Evolutionary conservation across 2,888 invertebrate species (phyloP).

Genomic region (Mythimna lalbum): DNA sequence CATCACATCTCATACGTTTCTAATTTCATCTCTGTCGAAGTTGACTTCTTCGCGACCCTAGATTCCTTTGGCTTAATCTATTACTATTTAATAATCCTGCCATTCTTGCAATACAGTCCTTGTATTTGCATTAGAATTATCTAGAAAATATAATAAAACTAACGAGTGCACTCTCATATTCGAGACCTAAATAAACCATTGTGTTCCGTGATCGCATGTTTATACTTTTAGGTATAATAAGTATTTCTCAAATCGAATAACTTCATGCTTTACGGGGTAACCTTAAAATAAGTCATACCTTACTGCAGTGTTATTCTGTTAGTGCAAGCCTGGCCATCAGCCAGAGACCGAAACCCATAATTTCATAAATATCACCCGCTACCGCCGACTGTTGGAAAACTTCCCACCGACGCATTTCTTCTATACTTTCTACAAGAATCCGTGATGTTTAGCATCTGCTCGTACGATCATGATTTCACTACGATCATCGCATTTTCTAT

Average conservation of each 20-base stretch:
- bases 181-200: too few species aligned
- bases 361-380: slow-evolving; percentile 10
- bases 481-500: slow-evolving; percentile 60
- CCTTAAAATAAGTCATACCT: too few species aligned
- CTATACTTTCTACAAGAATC: slow-evolving; percentile 56
- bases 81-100: neutral
- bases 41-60: neutral
- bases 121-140: neutral
- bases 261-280: neutral
- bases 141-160: too few species aligned
- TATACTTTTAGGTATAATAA: too few species aligned
- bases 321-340: neutral
- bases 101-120: neutral
- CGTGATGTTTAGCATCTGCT: slow-evolving; percentile 37
- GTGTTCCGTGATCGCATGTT: too few species aligned
- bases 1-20: too few species aligned
- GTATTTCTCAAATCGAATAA: too few species aligned
- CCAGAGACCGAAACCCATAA: slow-evolving; percentile 2
- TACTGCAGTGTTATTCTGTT: neutral
- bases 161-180: too few species aligned
- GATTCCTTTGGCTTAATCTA: neutral
- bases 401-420: slow-evolving; percentile 43
- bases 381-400: slow-evolving; percentile 30
- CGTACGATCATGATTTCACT: slow-evolving; percentile 56
- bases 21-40: neutral